Conservation (phyloP, 2,888 invertebrate species). For the Pseudococcus longispinus region DNA sequence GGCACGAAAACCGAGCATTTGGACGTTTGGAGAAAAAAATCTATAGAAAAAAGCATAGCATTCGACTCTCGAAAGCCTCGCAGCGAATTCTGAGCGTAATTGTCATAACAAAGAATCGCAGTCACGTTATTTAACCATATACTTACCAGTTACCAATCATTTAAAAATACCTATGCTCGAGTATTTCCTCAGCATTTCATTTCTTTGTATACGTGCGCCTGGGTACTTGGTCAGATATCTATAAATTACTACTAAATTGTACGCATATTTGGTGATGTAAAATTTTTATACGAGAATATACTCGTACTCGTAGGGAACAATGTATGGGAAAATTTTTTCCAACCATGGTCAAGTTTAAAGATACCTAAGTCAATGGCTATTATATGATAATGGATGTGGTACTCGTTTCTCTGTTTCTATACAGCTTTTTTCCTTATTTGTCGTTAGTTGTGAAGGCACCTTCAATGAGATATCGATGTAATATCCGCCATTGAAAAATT, state of each 20-base stretch:
- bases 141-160: not conserved
- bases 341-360: constrained; percentile 5
- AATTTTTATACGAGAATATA: not conserved
- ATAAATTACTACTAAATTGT: constrained; percentile 2
- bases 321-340: constrained; percentile 36
- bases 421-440: not conserved
- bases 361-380: not conserved
- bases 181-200: not conserved
- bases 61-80: not conserved
- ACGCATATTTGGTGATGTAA: constrained; percentile 17
- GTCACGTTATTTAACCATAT: not conserved
- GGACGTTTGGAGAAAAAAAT: not conserved
- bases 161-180: not conserved
- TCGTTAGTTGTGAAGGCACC: not conserved
- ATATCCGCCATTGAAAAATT: constrained; percentile 1
- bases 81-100: constrained; percentile 35
- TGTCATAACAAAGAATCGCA: constrained; percentile 43
- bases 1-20: not conserved
- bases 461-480: not conserved
- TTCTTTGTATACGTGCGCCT: not conserved
- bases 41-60: not conserved
- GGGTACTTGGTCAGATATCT: not conserved
- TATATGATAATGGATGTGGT: not conserved
- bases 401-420: not conserved
- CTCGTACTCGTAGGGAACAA: not conserved